A percentile compares a stretch with the other conserved stretches of the same genome.
These are phyloP conservation scores for Cydia fagiglandana DNA, from an alignment of 1,140 invertebrate species.

Conservation along the genomic window DNA sequence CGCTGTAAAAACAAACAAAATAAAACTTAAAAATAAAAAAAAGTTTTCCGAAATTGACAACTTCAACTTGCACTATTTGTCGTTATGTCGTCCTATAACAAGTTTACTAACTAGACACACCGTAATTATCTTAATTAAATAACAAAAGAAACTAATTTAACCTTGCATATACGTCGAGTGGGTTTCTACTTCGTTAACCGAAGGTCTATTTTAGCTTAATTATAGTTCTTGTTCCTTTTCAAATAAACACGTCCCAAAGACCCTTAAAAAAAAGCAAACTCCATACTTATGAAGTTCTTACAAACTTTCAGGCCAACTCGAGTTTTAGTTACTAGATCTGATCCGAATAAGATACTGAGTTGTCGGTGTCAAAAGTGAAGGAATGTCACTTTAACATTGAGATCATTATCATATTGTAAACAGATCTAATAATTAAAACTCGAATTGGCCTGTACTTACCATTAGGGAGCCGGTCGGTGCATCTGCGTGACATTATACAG, in stretches of 20 bases:
- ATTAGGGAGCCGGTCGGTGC: constrained; percentile 5
- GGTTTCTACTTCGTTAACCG: background rate
- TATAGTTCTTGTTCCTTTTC: background rate
- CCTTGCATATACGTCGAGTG: background rate
- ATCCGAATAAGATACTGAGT: no score
- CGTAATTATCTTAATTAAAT: background rate
- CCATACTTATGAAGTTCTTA: background rate
- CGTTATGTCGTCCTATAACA: no score
- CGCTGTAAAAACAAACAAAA: no score
- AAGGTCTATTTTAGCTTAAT: background rate
- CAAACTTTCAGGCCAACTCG: background rate
- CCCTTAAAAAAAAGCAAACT: no score
- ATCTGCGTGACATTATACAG: constrained; percentile 11
- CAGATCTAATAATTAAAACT: background rate
- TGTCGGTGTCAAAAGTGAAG: no score
- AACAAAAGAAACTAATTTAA: background rate
- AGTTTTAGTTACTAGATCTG: no score
- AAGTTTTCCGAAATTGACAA: no score
- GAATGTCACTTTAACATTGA: no score
- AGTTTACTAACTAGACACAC: background rate
- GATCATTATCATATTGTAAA: no score
- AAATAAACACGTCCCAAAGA: no score
- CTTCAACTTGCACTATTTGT: no score
- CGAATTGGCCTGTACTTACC: background rate
- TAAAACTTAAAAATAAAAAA: no score